Evolutionary conservation across 2,797 vertebrate genomes (phyloP).

Genomic region (Sylvia borin): DNA sequence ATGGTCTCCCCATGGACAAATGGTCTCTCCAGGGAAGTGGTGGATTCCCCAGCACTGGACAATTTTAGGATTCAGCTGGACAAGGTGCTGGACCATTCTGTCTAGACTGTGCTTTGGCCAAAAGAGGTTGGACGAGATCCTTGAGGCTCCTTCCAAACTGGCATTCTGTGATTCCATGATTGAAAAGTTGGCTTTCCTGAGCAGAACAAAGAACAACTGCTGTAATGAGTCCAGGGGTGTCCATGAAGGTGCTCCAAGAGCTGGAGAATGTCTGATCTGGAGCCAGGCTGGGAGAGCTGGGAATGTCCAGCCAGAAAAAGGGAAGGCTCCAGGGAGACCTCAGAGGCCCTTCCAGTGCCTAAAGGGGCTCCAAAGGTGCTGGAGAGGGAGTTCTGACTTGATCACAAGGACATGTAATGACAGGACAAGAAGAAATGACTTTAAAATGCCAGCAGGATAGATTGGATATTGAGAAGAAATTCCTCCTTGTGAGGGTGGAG

Average conservation of each 20-base stretch:
- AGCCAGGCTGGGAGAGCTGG: background rate
- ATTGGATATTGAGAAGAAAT: background rate
- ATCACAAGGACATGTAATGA: background rate
- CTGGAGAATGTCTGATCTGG: background rate
- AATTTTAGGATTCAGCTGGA: background rate
- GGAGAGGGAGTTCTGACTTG: background rate
- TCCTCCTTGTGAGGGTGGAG: accelerated
- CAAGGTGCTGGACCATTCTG: background rate
- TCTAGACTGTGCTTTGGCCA: background rate
- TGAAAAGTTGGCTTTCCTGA: background rate
- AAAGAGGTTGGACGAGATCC: background rate
- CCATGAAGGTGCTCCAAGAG: background rate
- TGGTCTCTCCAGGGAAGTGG: background rate
- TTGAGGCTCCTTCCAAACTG: background rate
- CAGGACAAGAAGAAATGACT: background rate
- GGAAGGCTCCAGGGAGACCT: background rate
- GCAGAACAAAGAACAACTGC: background rate
- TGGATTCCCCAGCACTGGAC: accelerated
- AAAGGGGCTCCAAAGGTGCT: accelerated
- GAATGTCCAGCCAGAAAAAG: background rate
- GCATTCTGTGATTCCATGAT: accelerated
- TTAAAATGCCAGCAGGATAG: background rate
- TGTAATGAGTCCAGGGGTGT: background rate
- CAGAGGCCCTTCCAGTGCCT: background rate
- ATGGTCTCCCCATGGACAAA: background rate